Base-by-base conservation (phyloP, 2,797 vertebrate species). In the Manis javanica region DNA sequence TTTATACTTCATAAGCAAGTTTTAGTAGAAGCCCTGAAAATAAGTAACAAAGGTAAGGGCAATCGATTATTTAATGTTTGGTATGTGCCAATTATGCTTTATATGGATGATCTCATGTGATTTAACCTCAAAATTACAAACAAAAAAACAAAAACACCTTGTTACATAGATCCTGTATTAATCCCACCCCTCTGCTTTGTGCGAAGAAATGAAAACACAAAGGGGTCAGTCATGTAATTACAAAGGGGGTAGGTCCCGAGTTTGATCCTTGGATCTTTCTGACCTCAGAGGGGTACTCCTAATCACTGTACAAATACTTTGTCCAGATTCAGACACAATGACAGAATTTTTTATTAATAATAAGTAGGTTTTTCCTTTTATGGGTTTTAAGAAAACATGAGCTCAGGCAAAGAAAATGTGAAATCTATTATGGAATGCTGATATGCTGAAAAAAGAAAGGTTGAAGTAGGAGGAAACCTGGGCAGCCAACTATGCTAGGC, bases 1-100 rank as follows among this genome's bases (percentile, higher is more conserved):
- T 42, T 74, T 93, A 81, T 39, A 84, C n/a, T 75, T 90, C 16
- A 79, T 26, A 95, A 23, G 34, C 69, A 24, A 39, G 13, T 91
- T 95, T 84, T 72, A 39, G 2, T 31, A 34, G 19, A 11, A 91
- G 4, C 15, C 24, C 6, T n/a, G 16, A 87, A 46, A 83, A 94
- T 64, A 26, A 79, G 37, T 49, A 92, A 85, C 24, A 64, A 49
- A 85, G 29, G 31, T 74, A 42, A 81, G 94, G 37, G 3, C 8
- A 34, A 49, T 82, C 55, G 68, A 5, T 74, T 84, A 63, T 10
- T 90, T 11, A 42, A 84, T 8, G 83, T n/a, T 66, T 63, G 55
- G 21, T 31, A 6, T 29, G 11, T 29, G 31, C 21, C n/a, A 42
- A 4, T 34, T 10, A 66, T 49, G n/a, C 7, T 79, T 85, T 49